Evolutionary conservation across 64 coral and sea anemone species (phyloP), one percentile per base, ranked within the genome.

Genomic region (Stylophora pistillata): DNA sequence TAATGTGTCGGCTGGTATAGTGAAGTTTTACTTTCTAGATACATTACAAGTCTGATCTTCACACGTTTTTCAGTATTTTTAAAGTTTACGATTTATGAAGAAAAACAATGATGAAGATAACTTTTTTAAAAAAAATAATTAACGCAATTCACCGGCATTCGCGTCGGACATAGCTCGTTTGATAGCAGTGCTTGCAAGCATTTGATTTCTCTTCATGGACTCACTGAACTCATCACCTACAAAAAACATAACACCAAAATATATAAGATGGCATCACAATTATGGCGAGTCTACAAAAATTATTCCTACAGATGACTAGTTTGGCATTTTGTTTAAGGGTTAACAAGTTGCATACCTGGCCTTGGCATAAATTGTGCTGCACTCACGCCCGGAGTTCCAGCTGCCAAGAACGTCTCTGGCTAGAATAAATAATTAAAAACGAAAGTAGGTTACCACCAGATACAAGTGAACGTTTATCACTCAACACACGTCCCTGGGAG

Each of bases 81-180:
- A 3, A 41, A 41, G 37, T 47, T 3, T 7, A 47, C 3, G 7
- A 47, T 47, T 47, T 47, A 47, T 47, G 1, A 47, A 47, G 37
- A 32, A 60, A 60, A 29, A 33, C 13, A 23, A 60, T 0, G 10
- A 10, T 41, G 18, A 12, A 14, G 20, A 21, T 28, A 31, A 64
- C 20, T 33, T 31, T 11, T 12, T 62, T 9, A 27, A 9, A 31
- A 58, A 59, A 15, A 3, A 15, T 26, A 26, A 15, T 16, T 27
- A 64, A 15, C 21, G 6, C 25, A 61, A 10, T 72, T 20, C 54
- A 88, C 97, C 97, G 29, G 93, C 86, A 82, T 95, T 99, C 17
- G 97, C 81, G 62, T 99, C 97, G 29, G 94, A 66, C 93, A 99
- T 99, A 5, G 97, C 97, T 74, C 89, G 86, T 58, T 99, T 99